Evolutionary conservation across 1,140 invertebrate genomes (phyloP).

Genomic region (Bactericera cockerelli): DNA sequence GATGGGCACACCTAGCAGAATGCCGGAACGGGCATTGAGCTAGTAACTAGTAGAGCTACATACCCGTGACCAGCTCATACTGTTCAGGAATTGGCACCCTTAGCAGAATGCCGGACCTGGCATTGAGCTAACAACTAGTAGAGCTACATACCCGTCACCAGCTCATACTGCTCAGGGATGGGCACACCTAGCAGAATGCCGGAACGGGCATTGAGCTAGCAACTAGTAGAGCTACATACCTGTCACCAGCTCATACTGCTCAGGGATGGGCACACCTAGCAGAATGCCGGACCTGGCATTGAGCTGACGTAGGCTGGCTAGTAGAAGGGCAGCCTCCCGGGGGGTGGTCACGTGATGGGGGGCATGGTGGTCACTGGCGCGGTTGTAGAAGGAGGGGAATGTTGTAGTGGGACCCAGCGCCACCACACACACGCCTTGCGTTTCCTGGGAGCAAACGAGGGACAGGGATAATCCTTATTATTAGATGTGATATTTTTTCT

Average conservation of each 20-base stretch:
- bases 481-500: neutral
- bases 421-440: slow-evolving; percentile 80
- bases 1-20: too few relatives aligned
- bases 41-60: too few relatives aligned
- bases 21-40: too few relatives aligned
- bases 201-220: too few relatives aligned
- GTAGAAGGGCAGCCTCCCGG: slow-evolving; percentile 51
- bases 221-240: too few relatives aligned
- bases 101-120: too few relatives aligned
- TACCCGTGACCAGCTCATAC: too few relatives aligned
- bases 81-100: too few relatives aligned
- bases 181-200: too few relatives aligned
- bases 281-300: slow-evolving; percentile 62
- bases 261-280: slow-evolving; percentile 80
- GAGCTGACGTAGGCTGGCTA: slow-evolving; percentile 41
- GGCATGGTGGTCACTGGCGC: slow-evolving; percentile 46
- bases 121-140: too few relatives aligned
- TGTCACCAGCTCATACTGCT: slow-evolving; percentile 39
- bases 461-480: slow-evolving; percentile 12
- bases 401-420: slow-evolving; percentile 43
- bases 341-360: slow-evolving; percentile 47
- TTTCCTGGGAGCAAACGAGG: slow-evolving; percentile 50
- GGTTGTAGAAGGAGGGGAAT: slow-evolving; percentile 84
- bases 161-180: too few relatives aligned
- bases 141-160: too few relatives aligned